Percentiles rank a stretch among this genome's conserved stretches.
Conservation (phyloP, 2,113 vertebrate species). For the Chascanopsetta lugubris region DNA sequence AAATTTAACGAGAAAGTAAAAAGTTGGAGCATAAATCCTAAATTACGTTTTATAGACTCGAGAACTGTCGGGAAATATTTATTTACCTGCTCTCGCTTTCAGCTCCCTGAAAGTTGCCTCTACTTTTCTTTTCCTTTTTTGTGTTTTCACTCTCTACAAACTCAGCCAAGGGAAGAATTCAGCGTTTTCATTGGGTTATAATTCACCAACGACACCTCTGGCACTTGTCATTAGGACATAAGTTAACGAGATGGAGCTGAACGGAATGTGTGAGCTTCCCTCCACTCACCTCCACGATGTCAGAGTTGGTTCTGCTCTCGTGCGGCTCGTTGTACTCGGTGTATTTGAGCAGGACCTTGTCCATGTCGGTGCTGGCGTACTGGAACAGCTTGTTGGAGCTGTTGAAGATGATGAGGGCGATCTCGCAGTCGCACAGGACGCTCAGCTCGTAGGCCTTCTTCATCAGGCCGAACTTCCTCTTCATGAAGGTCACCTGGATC, state of each 20-base stretch:
- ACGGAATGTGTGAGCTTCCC: background rate
- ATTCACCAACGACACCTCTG: background rate
- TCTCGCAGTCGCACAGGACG: slow-evolving; percentile 98
- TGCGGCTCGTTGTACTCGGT: slow-evolving; percentile 97
- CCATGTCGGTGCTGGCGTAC: slow-evolving; percentile 99
- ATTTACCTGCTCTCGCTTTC: no score
- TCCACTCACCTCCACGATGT: slow-evolving; percentile 94
- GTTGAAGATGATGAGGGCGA: slow-evolving; percentile 99
- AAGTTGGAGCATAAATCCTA: no score
- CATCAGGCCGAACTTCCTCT: slow-evolving; percentile 98
- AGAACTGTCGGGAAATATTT: no score
- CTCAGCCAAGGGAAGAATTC: background rate
- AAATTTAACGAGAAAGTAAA: background rate
- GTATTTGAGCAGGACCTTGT: slow-evolving; percentile 98
- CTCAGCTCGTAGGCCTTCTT: slow-evolving; percentile 99
- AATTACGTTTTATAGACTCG: no score
- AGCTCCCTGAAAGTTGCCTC: background rate
- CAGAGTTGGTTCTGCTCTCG: slow-evolving; percentile 97
- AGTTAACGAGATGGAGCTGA: no score
- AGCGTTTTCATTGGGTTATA: background rate
- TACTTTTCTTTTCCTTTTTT: background rate
- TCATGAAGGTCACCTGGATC: slow-evolving; percentile 94
- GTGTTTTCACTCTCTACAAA: background rate
- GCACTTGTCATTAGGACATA: background rate
- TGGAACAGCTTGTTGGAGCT: slow-evolving; percentile 99